Conservation (phyloP, 2,888 invertebrate species). For the Seira sanloemensis region DNA sequence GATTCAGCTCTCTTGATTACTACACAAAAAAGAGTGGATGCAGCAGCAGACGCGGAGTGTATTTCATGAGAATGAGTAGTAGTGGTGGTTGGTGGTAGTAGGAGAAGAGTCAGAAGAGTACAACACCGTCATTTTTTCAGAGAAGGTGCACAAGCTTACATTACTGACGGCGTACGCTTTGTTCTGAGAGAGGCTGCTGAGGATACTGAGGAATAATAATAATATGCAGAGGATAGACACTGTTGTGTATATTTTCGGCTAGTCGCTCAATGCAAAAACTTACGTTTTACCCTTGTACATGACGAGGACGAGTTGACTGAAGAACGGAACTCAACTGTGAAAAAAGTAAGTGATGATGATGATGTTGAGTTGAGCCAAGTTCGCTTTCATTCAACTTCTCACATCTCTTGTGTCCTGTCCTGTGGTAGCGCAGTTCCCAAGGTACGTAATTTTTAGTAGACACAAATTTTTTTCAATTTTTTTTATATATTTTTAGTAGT, state of each 20-base stretch:
- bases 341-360: conserved; percentile 33
- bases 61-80: background rate
- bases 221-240: background rate
- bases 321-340: conserved; percentile 27
- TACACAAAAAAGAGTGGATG: too few species aligned
- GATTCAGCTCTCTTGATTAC: too few species aligned
- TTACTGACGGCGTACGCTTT: background rate
- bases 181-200: too few species aligned
- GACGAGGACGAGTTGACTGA: background rate
- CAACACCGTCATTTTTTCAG: background rate
- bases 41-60: background rate
- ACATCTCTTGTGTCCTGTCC: conserved; percentile 64
- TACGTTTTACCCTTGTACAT: background rate
- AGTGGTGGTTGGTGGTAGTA: background rate
- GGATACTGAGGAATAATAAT: background rate
- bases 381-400: conserved; percentile 63
- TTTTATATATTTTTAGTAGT: conserved; percentile 3
- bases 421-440: conserved; percentile 62
- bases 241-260: too few species aligned
- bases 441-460: conserved; percentile 56
- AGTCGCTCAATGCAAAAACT: background rate
- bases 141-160: background rate
- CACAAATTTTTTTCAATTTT: background rate
- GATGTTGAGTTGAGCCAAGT: conserved; percentile 55
- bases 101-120: background rate